phyloP scores from a whole-genome alignment of 2,797 vertebrate genomes.

The Cheirogaleus major region DNA sequence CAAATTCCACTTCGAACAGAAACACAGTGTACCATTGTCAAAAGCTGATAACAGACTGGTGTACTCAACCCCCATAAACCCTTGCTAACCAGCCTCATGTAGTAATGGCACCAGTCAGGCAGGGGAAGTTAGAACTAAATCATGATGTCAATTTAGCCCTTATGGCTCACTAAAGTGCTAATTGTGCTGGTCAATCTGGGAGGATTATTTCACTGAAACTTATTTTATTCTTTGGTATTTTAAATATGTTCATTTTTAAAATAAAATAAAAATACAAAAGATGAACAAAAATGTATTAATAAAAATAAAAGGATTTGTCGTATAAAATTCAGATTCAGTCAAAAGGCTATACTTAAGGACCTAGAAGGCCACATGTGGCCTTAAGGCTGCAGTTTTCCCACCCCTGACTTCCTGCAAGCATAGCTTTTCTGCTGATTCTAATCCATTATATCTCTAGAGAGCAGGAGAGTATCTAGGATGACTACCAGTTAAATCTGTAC shows the following conservation, averaged over 20 bases:
- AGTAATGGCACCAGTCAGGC: neutral
- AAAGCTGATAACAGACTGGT: no score
- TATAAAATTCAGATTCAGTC: neutral
- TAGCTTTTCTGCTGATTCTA: neutral
- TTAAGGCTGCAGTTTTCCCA: neutral
- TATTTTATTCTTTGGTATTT: neutral
- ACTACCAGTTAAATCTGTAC: neutral
- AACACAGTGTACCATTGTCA: no score
- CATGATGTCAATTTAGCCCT: neutral
- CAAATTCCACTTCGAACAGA: no score
- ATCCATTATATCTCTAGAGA: neutral
- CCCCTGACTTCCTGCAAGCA: neutral
- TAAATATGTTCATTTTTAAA: neutral
- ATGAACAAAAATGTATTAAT: neutral
- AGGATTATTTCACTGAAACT: neutral
- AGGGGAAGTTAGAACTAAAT: neutral
- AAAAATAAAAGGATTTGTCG: neutral
- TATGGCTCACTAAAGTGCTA: neutral
- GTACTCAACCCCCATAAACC: neutral
- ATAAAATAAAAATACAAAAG: neutral
- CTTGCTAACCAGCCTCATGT: neutral
- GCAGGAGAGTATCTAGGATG: neutral
- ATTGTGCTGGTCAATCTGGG: neutral
- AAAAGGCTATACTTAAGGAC: neutral
- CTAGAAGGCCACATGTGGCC: neutral